Evolutionary conservation across 2,888 invertebrate genomes (phyloP).

Genomic region (Mythimna ferrago): DNA sequence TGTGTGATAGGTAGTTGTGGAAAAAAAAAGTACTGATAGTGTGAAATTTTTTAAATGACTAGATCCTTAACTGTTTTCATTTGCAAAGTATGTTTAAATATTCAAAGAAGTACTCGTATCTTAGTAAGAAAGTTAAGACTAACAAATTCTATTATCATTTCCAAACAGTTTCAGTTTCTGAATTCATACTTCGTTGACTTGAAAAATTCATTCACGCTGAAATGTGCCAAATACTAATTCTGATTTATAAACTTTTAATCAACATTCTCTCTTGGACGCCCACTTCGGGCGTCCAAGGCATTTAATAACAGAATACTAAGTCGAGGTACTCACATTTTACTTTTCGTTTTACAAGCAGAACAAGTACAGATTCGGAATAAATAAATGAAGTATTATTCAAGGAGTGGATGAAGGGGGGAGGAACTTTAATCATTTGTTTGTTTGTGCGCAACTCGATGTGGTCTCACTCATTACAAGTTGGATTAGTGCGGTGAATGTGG

Average conservation of each 20-base stretch:
- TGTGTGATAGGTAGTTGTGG: too few species aligned
- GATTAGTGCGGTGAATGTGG: constrained; percentile 1
- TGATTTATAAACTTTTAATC: not conserved
- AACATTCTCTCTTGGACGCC: not conserved
- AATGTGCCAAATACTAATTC: constrained; percentile 20
- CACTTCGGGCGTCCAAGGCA: too few species aligned
- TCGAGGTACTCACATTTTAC: constrained; percentile 6
- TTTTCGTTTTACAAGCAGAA: constrained; percentile 34
- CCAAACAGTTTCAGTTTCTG: not conserved
- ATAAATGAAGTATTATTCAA: not conserved
- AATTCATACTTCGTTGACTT: not conserved
- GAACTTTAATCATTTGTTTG: constrained; percentile 13
- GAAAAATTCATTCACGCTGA: not conserved
- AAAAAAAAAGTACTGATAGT: too few species aligned
- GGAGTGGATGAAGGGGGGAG: not conserved
- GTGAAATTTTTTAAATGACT: too few species aligned
- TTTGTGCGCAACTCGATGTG: constrained; percentile 8
- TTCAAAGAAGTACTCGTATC: too few species aligned
- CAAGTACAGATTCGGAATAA: constrained; percentile 36
- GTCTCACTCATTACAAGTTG: constrained; percentile 18
- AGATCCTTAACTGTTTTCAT: not conserved
- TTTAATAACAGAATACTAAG: constrained; percentile 18
- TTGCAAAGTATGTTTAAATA: too few species aligned
- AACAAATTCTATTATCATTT: not conserved
- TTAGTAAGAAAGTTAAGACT: too few species aligned